phyloP scores from a whole-genome alignment of 2,113 vertebrate genomes.

The Ptyas mucosa region DNA sequence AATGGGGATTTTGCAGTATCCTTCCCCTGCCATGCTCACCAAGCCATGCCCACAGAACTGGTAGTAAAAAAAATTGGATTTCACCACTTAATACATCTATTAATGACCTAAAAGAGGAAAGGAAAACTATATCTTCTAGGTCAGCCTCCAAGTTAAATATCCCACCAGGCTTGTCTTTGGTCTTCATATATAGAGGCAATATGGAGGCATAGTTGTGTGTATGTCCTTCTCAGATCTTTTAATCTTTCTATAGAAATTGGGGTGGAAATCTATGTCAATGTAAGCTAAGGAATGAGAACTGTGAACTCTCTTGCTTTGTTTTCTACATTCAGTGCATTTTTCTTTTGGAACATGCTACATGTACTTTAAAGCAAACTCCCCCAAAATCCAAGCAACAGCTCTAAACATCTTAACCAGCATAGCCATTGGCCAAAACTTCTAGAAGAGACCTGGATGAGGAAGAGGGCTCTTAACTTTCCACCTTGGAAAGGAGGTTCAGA shows the following conservation, averaged over 20 bases:
- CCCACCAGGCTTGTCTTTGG: neutral
- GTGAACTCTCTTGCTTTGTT: neutral
- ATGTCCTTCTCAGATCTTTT: neutral
- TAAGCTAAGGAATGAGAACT: neutral
- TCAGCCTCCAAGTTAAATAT: neutral
- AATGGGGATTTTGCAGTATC: no score
- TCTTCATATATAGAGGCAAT: neutral
- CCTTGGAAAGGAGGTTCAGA: neutral
- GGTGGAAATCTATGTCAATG: neutral
- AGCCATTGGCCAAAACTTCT: neutral
- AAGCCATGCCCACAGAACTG: no score
- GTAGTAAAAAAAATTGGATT: no score
- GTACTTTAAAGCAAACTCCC: neutral
- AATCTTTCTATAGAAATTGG: neutral
- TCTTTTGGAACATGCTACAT: neutral
- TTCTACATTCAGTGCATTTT: neutral
- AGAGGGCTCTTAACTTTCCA: neutral
- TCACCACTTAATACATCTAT: neutral
- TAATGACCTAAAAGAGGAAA: neutral
- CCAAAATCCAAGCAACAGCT: neutral
- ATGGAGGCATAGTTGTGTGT: neutral
- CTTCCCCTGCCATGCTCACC: no score
- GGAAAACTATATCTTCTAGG: neutral
- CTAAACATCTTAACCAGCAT: neutral
- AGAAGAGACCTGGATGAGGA: neutral